phyloP scores from a whole-genome alignment of 2,113 vertebrate species.

The Indri indri region DNA sequence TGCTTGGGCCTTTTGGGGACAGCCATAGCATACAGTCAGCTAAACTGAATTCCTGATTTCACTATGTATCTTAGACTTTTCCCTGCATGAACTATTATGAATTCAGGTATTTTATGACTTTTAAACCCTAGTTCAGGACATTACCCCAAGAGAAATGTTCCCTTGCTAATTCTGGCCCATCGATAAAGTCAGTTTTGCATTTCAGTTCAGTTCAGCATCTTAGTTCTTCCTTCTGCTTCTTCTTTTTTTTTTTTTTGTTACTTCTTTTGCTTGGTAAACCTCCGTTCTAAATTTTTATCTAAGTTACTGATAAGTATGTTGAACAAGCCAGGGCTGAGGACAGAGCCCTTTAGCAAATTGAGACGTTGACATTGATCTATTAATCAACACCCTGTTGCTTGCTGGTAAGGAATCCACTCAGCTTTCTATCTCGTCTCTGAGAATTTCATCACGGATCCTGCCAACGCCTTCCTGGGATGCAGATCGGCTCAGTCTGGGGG shows the following conservation, averaged over 20 bases:
- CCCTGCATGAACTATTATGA: background rate
- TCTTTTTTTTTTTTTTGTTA: background rate
- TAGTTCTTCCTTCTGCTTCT: background rate
- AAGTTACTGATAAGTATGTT: conserved; percentile 69
- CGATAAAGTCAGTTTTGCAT: background rate
- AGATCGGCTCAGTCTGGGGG: background rate
- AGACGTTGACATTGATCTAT: conserved; percentile 72
- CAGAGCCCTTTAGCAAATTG: conserved; percentile 65
- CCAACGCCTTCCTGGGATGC: conserved; percentile 27
- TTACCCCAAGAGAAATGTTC: background rate
- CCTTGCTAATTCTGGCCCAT: background rate
- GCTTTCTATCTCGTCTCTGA: conserved; percentile 44
- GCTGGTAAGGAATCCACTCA: conserved; percentile 44
- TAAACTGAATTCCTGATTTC: conserved; percentile 25
- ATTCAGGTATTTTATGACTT: conserved; percentile 2
- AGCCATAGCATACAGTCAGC: background rate
- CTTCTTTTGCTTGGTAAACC: background rate
- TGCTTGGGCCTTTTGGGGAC: background rate
- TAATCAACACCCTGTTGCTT: conserved; percentile 65
- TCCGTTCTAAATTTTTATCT: conserved; percentile 30
- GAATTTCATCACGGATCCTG: conserved; percentile 9
- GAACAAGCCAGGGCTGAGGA: conserved; percentile 76
- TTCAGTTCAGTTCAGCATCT: background rate
- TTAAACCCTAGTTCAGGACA: background rate
- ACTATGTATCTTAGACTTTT: conserved; percentile 1